Percentiles rank a stretch among this genome's conserved stretches.
Evolutionary conservation across 2,113 vertebrate species (phyloP).

Genomic region (Ailuropoda melanoleuca): DNA sequence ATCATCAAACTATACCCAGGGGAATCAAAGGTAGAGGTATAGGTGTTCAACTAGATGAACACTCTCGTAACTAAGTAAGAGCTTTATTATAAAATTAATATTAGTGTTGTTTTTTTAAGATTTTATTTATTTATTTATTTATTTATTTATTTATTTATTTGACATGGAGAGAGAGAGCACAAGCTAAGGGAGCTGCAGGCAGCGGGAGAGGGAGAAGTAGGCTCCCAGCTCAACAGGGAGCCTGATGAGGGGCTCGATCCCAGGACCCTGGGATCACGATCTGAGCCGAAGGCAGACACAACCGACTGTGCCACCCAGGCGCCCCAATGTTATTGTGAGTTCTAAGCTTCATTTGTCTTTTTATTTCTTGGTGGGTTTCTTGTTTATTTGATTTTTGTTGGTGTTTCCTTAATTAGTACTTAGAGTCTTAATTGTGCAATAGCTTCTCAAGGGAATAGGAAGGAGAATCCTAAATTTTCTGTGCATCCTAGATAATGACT

Average conservation of each 20-base stretch:
- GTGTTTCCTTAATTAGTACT: background rate
- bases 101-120: no score
- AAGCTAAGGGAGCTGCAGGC: no score
- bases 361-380: background rate
- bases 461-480: background rate
- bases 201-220: no score
- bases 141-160: no score
- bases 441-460: background rate
- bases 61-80: background rate
- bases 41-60: background rate
- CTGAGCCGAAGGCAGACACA: background rate
- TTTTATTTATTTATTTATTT: no score
- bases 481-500: background rate
- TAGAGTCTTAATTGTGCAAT: background rate
- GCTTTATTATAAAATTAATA: background rate
- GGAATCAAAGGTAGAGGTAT: background rate
- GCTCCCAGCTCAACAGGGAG: no score
- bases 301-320: no score
- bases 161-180: no score
- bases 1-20: background rate
- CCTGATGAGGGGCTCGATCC: no score
- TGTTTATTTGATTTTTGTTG: conserved; percentile 3
- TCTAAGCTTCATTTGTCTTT: background rate
- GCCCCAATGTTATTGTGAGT: background rate
- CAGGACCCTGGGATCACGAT: background rate